These are phyloP conservation scores for Corvus hawaiiensis DNA, from an alignment of 2,113 vertebrate genomes.

Conservation along the genomic window DNA sequence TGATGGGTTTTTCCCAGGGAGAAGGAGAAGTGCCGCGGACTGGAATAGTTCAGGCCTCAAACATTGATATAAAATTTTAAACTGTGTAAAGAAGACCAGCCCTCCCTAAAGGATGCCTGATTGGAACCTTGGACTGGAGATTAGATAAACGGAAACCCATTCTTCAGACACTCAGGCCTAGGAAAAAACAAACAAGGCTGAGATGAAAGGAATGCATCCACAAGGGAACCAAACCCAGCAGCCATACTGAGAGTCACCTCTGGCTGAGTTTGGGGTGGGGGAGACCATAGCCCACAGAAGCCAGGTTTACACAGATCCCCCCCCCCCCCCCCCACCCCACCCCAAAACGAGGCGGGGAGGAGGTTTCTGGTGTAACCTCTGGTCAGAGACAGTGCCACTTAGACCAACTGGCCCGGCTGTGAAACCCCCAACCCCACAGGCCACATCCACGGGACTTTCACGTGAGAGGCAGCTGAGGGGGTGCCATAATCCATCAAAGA, in stretches of 20 bases:
- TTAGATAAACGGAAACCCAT: neutral
- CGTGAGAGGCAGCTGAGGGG: neutral
- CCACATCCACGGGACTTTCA: neutral
- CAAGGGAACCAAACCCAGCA: neutral
- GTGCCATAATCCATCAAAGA: neutral
- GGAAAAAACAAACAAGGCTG: neutral
- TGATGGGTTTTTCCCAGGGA: neutral
- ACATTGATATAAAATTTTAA: neutral
- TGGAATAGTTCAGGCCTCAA: neutral
- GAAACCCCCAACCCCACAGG: neutral
- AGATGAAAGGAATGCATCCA: neutral
- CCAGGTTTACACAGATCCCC: neutral
- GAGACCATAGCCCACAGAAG: neutral
- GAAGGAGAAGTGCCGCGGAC: neutral
- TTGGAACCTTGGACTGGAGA: neutral
- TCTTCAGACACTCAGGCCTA: neutral
- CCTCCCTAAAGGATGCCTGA: neutral
- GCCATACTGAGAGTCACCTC: neutral
- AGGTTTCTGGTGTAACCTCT: neutral
- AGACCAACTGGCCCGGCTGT: neutral
- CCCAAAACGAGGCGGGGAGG: accelerated
- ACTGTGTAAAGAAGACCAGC: neutral
- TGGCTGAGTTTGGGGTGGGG: neutral
- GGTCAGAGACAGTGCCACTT: neutral
- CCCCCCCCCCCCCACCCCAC: accelerated